Conservation (phyloP, 1,140 invertebrate genomes). For the Trinorchestia longiramus region DNA sequence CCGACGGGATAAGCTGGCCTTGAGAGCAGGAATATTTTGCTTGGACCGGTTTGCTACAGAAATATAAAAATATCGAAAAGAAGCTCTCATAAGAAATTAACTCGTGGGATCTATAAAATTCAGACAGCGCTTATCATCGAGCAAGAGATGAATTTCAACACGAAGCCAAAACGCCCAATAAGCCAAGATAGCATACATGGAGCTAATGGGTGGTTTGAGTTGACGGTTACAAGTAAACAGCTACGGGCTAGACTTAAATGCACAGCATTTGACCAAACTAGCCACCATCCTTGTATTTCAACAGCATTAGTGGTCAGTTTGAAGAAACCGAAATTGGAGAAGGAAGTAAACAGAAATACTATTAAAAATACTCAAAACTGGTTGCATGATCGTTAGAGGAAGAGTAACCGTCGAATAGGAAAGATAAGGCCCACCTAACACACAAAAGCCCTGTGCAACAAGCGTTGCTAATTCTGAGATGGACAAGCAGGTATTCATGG, state of each 20-base stretch:
- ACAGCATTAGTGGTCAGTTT: neutral
- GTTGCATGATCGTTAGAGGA: neutral
- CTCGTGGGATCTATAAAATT: neutral
- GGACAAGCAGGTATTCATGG: neutral
- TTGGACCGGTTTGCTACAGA: neutral
- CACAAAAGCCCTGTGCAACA: neutral
- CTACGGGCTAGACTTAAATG: neutral
- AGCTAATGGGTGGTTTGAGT: neutral
- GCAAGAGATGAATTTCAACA: neutral
- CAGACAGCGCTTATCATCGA: neutral
- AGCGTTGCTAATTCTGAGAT: neutral
- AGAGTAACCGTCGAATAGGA: neutral
- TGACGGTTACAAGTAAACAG: neutral
- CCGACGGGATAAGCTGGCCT: slow-evolving; percentile 11
- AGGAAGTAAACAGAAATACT: neutral
- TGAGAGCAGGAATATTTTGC: neutral
- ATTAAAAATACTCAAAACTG: neutral
- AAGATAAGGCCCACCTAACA: neutral
- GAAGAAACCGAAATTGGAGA: neutral
- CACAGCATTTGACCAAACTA: neutral
- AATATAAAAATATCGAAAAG: neutral
- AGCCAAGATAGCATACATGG: neutral
- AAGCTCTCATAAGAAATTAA: neutral
- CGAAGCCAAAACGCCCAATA: neutral
- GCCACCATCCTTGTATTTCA: neutral